Evolutionary conservation across 53 echinoderm and acorn worm genomes (phyloP), one percentile per base, ranked within the genome.

Genomic region (Stichopus horrens): DNA sequence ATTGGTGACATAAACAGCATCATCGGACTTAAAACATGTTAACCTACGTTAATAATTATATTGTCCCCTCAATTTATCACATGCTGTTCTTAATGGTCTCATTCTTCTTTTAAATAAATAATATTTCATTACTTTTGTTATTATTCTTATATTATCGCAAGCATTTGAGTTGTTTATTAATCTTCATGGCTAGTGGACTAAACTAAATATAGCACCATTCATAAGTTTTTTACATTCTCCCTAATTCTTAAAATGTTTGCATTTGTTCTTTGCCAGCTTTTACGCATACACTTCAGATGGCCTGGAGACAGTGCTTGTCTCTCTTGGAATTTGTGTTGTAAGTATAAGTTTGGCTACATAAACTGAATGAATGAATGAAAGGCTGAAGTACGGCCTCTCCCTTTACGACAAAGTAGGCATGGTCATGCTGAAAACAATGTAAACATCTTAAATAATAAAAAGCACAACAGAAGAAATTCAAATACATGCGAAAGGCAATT

Each of bases 281-380:
- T 87, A 87, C 10, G 9, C 87, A 9, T 56, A 54, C 58, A 10
- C n/a, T 2, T 0, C 0, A 14, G 11, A 87, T 74, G 87, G 87
- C 21, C 55, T 74, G 74, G 16, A 87, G 58, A 87, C 87, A 10
- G 87, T 87, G 54, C 57, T 87, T 18, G 58, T 87, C 9, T 74
- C 87, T 1, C 75, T 87, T 8, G 87, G 87, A 10, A 87, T 87
- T 58, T 74, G 74, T 75, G 75, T 87, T 4, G 87, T 87, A 75
- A 85, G 85, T 85, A 53, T 5, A 83, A 16, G 23, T 74, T 23
- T 14, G 11, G 13, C 68, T 67, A 67, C n/a, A n/a, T 67, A 1
- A 14, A 11, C 1, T 14, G n/a, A n/a, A 67, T 67, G 68, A 67
- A 11, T n/a, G 37, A 37, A 37, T 1, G 37, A 37, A 37, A 37